These are phyloP conservation scores for Heteromurus nitidus DNA, from an alignment of 2,888 invertebrate genomes.

Conservation along the genomic window DNA sequence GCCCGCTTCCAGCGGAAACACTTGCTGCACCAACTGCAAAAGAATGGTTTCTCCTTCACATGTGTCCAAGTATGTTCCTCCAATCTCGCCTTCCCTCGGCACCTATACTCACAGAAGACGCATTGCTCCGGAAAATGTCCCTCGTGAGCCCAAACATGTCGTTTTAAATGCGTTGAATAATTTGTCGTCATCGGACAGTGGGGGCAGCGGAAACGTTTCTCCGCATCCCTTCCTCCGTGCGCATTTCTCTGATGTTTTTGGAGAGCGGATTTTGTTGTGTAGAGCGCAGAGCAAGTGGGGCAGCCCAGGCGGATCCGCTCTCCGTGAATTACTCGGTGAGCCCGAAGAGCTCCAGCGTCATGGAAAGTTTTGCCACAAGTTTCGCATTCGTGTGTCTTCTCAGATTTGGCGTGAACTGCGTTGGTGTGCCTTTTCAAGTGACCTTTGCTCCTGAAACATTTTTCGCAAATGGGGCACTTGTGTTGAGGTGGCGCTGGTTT, in stretches of 20 bases:
- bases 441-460: not conserved
- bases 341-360: not conserved
- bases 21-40: no score
- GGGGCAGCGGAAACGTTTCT: not conserved
- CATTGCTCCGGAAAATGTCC: not conserved
- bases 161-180: not conserved
- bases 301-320: not conserved
- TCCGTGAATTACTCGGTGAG: not conserved
- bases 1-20: no score
- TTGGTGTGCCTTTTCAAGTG: not conserved
- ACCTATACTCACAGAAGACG: not conserved
- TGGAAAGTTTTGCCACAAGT: not conserved
- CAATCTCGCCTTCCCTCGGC: not conserved
- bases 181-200: not conserved
- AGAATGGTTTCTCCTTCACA: not conserved
- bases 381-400: not conserved
- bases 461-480: not conserved
- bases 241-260: not conserved
- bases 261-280: not conserved
- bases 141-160: no score
- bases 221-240: not conserved
- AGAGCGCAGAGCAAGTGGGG: not conserved
- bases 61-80: not conserved
- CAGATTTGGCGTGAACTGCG: not conserved
- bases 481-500: not conserved